These are phyloP conservation scores for Andricus grossulariae DNA, from an alignment of 1,140 invertebrate species.

Conservation along the genomic window DNA sequence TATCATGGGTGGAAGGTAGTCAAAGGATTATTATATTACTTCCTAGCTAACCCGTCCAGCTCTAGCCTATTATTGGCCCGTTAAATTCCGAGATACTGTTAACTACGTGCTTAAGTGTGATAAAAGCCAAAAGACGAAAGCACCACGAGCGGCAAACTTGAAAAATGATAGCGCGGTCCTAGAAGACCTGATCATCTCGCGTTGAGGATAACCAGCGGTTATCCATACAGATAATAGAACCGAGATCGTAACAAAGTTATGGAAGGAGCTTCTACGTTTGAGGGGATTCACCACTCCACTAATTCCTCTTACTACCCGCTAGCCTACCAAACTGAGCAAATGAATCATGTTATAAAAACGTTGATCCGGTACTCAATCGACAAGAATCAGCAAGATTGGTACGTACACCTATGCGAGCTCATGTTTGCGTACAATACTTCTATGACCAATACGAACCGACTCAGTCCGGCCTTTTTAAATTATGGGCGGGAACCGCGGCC, in stretches of 20 bases:
- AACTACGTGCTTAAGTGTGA: conserved; percentile 40
- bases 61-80: conserved; percentile 58
- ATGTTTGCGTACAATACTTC: conserved; percentile 59
- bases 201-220: conserved; percentile 34
- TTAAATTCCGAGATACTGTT: conserved; percentile 50
- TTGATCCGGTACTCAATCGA: conserved; percentile 62
- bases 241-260: conserved; percentile 30
- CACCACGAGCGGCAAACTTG: neutral
- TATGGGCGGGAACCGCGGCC: conserved; percentile 51
- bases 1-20: neutral
- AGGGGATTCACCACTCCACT: conserved; percentile 53
- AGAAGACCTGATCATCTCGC: conserved; percentile 4
- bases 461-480: conserved; percentile 62
- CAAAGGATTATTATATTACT: neutral
- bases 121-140: conserved; percentile 35
- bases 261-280: conserved; percentile 15
- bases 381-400: conserved; percentile 61
- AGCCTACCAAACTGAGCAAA: conserved; percentile 67
- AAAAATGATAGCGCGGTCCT: conserved; percentile 8
- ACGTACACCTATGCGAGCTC: conserved; percentile 49
- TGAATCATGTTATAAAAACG: conserved; percentile 68
- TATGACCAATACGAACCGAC: conserved; percentile 51
- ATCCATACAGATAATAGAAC: conserved; percentile 48
- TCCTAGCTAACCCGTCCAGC: conserved; percentile 14
- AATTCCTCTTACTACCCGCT: conserved; percentile 66